phyloP scores from a whole-genome alignment of 1,140 invertebrate genomes.

The Drosophila prosaltans region DNA sequence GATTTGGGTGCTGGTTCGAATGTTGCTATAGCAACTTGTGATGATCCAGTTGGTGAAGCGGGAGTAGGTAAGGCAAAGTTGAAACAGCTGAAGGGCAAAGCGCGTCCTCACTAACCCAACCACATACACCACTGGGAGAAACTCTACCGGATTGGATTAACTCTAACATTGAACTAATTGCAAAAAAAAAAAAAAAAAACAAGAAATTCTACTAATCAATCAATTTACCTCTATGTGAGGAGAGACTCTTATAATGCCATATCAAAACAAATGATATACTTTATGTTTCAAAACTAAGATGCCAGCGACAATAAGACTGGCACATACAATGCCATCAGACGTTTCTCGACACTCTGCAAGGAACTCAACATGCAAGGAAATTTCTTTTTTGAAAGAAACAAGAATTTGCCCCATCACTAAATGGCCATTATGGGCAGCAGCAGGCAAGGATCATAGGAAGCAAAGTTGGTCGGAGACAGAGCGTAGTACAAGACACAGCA shows the following conservation, averaged over 20 bases:
- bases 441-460: neutral
- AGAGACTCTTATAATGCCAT: constrained; percentile 21
- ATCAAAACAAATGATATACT: constrained; percentile 38
- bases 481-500: constrained; percentile 35
- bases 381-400: constrained; percentile 78
- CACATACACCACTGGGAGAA: constrained; percentile 5
- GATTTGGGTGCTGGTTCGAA: constrained; percentile 43
- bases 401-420: constrained; percentile 73
- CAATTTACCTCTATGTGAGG: constrained; percentile 44
- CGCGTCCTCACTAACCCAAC: constrained; percentile 64
- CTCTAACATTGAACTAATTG: constrained; percentile 20
- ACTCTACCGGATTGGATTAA: constrained; percentile 40
- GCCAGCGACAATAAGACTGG: constrained; percentile 33
- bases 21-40: neutral
- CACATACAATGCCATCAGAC: constrained; percentile 71
- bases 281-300: constrained; percentile 67
- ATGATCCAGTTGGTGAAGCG: constrained; percentile 9
- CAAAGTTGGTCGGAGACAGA: constrained; percentile 2
- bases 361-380: constrained; percentile 76
- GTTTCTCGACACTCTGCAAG: constrained; percentile 82
- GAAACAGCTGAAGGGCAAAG: constrained; percentile 43
- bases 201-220: constrained; percentile 29
- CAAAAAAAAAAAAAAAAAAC: neutral
- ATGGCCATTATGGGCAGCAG: neutral
- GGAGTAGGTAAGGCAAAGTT: constrained; percentile 62